Conservation (phyloP, 2,797 vertebrate genomes). For the Coranthus polyacanthus region DNA sequence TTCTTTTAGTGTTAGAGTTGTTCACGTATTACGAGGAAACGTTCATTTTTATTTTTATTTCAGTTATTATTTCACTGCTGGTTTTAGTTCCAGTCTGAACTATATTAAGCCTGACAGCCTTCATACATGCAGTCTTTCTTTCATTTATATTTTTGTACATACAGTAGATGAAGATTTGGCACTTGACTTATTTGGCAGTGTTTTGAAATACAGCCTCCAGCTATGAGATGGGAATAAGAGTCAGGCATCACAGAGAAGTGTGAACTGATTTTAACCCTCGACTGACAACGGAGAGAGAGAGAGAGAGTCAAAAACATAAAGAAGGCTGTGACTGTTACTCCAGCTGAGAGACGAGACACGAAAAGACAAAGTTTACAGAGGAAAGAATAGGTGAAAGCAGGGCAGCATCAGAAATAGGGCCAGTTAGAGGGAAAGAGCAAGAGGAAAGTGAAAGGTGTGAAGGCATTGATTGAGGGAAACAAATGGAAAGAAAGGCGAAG, state of each 20-base stretch:
- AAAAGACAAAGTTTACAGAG: slow-evolving; percentile 9
- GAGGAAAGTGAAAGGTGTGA: slow-evolving; percentile 23
- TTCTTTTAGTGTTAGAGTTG: too few species aligned
- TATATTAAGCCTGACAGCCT: too few species aligned
- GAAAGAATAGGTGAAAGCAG: slow-evolving; percentile 9
- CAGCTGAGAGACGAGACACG: slow-evolving; percentile 8
- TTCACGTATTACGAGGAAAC: too few species aligned
- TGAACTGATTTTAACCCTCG: slow-evolving; percentile 43
- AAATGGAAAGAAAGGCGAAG: slow-evolving; percentile 27
- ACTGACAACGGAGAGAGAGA: slow-evolving; percentile 10
- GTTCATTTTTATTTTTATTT: too few species aligned
- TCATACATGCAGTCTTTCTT: too few species aligned
- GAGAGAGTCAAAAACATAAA: slow-evolving; percentile 2
- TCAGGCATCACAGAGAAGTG: slow-evolving; percentile 39
- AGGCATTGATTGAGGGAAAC: slow-evolving; percentile 40
- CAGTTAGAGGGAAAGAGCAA: slow-evolving; percentile 1
- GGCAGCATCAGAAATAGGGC: not conserved
- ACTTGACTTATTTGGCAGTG: not conserved
- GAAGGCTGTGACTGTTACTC: slow-evolving; percentile 6
- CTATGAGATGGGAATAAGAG: slow-evolving; percentile 31
- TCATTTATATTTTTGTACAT: slow-evolving; percentile 7
- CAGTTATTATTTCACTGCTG: too few species aligned
- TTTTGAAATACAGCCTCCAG: slow-evolving; percentile 44
- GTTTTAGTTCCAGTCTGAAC: too few species aligned
- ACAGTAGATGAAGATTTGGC: not conserved